Evolutionary conservation across 2,113 vertebrate genomes (phyloP).

Genomic region (Oxyruncus cristatus): DNA sequence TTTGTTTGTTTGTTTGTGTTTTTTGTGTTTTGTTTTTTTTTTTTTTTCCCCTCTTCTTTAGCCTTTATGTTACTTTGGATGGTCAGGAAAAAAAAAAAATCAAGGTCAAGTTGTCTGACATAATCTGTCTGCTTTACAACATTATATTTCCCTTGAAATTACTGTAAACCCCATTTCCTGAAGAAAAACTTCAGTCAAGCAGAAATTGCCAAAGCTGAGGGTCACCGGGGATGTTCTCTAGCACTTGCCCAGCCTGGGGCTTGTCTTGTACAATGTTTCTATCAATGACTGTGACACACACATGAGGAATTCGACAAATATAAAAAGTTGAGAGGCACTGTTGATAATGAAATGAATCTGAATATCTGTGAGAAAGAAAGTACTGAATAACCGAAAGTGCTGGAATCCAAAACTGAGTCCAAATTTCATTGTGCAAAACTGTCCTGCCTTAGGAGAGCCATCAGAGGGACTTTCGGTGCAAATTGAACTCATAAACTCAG

Average conservation of each 20-base stretch:
- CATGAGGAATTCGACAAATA: not conserved
- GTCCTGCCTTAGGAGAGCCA: not conserved
- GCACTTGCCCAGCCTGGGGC: rapidly evolving
- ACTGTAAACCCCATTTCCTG: not conserved
- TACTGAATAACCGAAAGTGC: not conserved
- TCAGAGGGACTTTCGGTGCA: not conserved
- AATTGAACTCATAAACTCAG: not conserved
- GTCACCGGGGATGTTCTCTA: not conserved
- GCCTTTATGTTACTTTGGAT: not conserved
- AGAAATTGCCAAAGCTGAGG: not conserved
- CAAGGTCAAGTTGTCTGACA: not conserved
- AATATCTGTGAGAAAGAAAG: not conserved
- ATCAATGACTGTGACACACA: not conserved
- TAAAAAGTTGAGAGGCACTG: not conserved
- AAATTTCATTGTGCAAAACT: not conserved
- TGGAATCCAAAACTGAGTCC: not conserved
- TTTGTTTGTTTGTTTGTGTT: not conserved
- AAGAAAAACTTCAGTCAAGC: not conserved
- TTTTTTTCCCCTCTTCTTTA: not conserved
- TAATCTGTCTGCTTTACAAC: not conserved
- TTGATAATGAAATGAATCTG: not conserved
- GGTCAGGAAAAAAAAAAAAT: not conserved
- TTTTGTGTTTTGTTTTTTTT: not conserved
- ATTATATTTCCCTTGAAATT: not conserved
- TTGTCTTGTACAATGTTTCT: not conserved